Conservation (phyloP, 1,140 invertebrate species). For the Scaptomyza pallida region DNA sequence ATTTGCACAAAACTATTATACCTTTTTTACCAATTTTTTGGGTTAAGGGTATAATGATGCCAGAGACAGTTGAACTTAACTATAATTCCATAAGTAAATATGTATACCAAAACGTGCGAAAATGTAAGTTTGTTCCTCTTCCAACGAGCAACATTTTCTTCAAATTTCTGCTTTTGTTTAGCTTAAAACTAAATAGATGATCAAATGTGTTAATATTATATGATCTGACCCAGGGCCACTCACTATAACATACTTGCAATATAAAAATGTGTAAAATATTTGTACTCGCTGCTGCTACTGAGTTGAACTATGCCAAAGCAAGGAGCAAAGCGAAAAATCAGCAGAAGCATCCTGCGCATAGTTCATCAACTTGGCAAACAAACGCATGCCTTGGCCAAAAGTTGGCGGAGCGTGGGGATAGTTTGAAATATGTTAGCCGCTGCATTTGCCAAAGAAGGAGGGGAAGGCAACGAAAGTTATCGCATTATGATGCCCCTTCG, state of each 20-base stretch:
- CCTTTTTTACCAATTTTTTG: too few species aligned
- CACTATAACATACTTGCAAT: neutral
- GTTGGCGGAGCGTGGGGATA: neutral
- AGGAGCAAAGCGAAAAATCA: conserved; percentile 39
- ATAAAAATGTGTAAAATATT: conserved; percentile 7
- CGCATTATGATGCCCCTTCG: conserved; percentile 38
- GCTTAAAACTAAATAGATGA: conserved; percentile 9
- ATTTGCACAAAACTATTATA: too few species aligned
- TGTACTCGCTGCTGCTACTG: conserved; percentile 4
- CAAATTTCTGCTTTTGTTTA: neutral
- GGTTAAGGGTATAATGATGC: too few species aligned
- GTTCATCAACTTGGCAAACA: conserved; percentile 75
- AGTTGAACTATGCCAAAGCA: conserved; percentile 42
- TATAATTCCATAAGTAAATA: too few species aligned
- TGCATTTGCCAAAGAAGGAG: conserved; percentile 29
- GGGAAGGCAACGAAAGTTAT: conserved; percentile 12
- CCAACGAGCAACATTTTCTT: too few species aligned
- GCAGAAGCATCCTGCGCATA: conserved; percentile 51
- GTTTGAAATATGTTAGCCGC: conserved; percentile 43
- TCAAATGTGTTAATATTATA: conserved; percentile 32
- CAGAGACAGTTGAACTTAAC: too few species aligned
- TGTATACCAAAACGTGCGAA: too few species aligned
- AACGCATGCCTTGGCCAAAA: conserved; percentile 61
- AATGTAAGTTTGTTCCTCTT: too few species aligned
- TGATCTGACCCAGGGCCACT: conserved; percentile 19